Percentiles rank a stretch among this genome's conserved stretches.
These are phyloP conservation scores for Melanargia galathea DNA, from an alignment of 2,888 invertebrate species.

Conservation along the genomic window DNA sequence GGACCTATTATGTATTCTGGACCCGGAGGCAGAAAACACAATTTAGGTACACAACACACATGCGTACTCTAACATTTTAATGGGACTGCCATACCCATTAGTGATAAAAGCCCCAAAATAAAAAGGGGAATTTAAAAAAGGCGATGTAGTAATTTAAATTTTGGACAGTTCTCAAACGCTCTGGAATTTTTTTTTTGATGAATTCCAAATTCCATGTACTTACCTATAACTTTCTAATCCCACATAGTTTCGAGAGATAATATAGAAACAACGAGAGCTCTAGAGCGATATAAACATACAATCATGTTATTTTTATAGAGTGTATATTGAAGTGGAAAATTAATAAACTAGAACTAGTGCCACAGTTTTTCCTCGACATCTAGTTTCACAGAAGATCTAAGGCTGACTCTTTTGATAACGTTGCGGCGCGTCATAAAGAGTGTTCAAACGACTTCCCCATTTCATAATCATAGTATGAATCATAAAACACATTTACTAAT, in stretches of 20 bases:
- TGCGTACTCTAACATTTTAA: no score
- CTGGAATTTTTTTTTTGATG: neutral
- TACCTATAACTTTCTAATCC: neutral
- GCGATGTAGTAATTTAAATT: neutral
- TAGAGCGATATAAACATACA: no score
- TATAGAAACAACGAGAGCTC: no score
- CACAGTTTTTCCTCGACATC: neutral
- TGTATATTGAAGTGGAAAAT: neutral
- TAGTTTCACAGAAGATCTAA: constrained; percentile 2
- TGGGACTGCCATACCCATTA: neutral
- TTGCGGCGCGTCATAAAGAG: constrained; percentile 2
- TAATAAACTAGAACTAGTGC: neutral
- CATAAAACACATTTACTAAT: constrained; percentile 27
- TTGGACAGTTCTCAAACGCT: neutral
- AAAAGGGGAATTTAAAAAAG: neutral
- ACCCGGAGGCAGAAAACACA: neutral
- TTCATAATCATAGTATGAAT: neutral
- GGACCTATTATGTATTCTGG: no score
- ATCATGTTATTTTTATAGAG: no score
- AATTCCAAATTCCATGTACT: neutral
- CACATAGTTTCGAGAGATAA: no score
- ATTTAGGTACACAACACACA: no score
- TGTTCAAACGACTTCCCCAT: constrained; percentile 1
- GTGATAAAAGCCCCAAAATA: neutral
- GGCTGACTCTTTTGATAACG: constrained; percentile 1